Base-by-base conservation (phyloP, 2,888 invertebrate genomes). In the Chydorus sphaericus region DNA sequence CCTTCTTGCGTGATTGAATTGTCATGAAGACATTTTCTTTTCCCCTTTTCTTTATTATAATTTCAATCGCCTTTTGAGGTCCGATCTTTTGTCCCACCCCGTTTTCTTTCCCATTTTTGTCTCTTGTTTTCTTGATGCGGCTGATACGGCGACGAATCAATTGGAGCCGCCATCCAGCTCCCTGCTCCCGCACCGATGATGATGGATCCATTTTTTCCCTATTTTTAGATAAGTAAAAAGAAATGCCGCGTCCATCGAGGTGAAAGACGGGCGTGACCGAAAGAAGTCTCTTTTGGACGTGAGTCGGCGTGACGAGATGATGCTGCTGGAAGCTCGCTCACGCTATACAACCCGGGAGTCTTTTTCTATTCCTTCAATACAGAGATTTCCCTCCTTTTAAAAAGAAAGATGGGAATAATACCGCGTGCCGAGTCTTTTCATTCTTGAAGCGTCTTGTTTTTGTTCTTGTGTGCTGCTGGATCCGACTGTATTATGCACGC, bases 1-100 rank as follows among this genome's bases (percentile, higher is more conserved):
- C n/a, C n/a, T n/a, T n/a, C n/a, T n/a, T n/a, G n/a, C n/a, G n/a
- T 38, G 44, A 44, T 44, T 44, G 44, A 44, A 44, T 44, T 44
- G 44, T 44, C 28, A 28, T 44, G 28, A 44, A 44, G 28, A 44
- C 26, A 44, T 23, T 44, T 44, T 44, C 28, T 28, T 10, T 20
- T n/a, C 26, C 10, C n/a, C 20, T 44, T 44, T 26, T 4, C 14
- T 44, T 7, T 23, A 4, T 26, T 44, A n/a, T n/a, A n/a, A n/a
- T n/a, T n/a, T n/a, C n/a, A n/a, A n/a, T n/a, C n/a, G n/a, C n/a
- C n/a, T n/a, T n/a, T n/a, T n/a, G n/a, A n/a, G n/a, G n/a, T n/a
- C n/a, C n/a, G n/a, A n/a, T n/a, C n/a, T n/a, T n/a, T n/a, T n/a
- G n/a, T n/a, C n/a, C n/a, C n/a, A n/a, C n/a, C n/a, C n/a, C 26